These are phyloP conservation scores for Montipora capitata DNA, from an alignment of 92 coral and sea anemone genomes.

Conservation along the genomic window DNA sequence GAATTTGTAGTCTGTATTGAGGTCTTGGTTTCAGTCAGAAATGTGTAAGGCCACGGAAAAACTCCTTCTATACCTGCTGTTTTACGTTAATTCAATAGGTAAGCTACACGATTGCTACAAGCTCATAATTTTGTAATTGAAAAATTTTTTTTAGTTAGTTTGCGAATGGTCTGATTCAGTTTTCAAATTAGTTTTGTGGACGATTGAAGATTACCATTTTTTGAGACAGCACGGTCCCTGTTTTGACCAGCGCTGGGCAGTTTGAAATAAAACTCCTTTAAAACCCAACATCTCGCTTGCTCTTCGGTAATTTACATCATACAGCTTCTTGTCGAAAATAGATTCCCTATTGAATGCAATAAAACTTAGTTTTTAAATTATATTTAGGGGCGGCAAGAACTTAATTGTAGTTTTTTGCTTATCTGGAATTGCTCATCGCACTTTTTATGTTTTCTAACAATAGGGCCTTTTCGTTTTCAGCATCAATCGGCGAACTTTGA, in stretches of 20 bases:
- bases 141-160: not conserved
- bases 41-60: constrained; percentile 34
- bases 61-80: constrained; percentile 36
- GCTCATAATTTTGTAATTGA: not conserved
- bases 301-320: not conserved
- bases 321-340: not conserved
- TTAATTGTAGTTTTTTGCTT: not conserved
- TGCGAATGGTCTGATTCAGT: not conserved
- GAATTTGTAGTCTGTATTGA: constrained; percentile 34
- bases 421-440: not conserved
- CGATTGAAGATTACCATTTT: not conserved
- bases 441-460: not conserved
- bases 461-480: not conserved
- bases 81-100: constrained; percentile 46
- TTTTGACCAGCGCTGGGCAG: not conserved
- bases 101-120: not conserved
- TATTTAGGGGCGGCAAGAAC: not conserved
- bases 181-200: not conserved
- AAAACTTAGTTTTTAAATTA: not conserved
- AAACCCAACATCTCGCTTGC: not conserved
- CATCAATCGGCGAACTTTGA: not conserved
- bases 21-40: constrained; percentile 42
- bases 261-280: constrained; percentile 6
- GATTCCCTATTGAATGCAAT: not conserved
- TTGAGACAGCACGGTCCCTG: not conserved